These are phyloP conservation scores for Platysteira castanea DNA, from an alignment of 2,113 vertebrate genomes.

Conservation along the genomic window DNA sequence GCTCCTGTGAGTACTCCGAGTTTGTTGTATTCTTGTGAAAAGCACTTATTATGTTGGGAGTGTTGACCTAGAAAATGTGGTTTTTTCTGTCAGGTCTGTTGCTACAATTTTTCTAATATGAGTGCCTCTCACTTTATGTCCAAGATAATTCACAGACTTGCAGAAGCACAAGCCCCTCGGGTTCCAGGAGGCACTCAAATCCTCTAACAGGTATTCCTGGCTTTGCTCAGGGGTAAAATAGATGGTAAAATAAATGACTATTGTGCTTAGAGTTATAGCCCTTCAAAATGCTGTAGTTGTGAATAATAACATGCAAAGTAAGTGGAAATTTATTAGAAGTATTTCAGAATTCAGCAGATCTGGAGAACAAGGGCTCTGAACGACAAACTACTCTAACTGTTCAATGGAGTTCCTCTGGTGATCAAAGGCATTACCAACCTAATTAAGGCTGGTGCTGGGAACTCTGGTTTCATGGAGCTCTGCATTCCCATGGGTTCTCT, in stretches of 20 bases:
- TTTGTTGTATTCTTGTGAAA: neutral
- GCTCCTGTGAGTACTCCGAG: neutral
- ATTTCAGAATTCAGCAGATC: neutral
- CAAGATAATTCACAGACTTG: neutral
- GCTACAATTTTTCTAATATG: neutral
- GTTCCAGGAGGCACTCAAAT: neutral
- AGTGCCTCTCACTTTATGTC: neutral
- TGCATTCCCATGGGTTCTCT: neutral
- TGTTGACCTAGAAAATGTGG: neutral
- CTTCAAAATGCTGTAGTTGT: neutral
- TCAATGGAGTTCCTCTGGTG: neutral
- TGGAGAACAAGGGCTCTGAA: neutral
- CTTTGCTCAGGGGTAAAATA: neutral
- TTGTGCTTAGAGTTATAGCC: neutral
- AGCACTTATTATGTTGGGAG: neutral
- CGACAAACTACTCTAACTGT: neutral
- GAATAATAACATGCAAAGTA: neutral
- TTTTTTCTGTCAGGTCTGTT: neutral
- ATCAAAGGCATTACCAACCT: neutral
- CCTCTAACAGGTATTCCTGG: neutral
- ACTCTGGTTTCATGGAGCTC: neutral
- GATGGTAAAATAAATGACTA: neutral
- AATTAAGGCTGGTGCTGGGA: neutral
- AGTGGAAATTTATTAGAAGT: neutral
- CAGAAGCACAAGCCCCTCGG: neutral